phyloP scores from a whole-genome alignment of 2,888 invertebrate genomes.

The Chrysolina americana region DNA sequence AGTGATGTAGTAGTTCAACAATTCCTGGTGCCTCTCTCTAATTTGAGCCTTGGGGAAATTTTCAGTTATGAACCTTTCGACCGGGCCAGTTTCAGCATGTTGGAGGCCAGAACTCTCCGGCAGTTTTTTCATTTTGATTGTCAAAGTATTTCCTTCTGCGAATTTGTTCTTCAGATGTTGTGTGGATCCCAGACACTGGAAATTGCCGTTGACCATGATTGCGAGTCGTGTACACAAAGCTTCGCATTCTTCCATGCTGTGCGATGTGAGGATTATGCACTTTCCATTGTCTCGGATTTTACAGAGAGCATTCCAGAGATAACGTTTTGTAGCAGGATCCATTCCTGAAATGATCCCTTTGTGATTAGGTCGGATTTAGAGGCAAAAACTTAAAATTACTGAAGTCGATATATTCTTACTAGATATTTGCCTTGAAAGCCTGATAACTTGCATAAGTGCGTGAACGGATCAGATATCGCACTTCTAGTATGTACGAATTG shows the following conservation, averaged over 20 bases:
- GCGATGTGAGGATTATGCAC: constrained; percentile 86
- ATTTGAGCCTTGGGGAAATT: constrained; percentile 62
- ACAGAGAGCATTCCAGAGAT: constrained; percentile 84
- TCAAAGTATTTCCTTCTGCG: constrained; percentile 73
- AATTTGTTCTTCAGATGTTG: constrained; percentile 88
- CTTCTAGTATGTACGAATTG: no score
- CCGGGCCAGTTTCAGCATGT: constrained; percentile 47
- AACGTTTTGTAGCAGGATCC: constrained; percentile 85
- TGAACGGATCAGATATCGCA: no score
- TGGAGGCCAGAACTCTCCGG: constrained; percentile 37
- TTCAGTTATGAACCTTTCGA: constrained; percentile 60
- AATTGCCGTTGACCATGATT: constrained; percentile 89
- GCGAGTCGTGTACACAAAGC: constrained; percentile 86
- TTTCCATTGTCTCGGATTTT: constrained; percentile 80
- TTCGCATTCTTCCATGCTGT: constrained; percentile 92
- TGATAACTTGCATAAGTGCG: no score
- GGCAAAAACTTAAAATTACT: no score
- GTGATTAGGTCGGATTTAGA: no score
- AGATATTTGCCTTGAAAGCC: no score
- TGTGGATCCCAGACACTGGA: constrained; percentile 84
- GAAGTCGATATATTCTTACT: no score
- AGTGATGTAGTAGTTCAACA: constrained; percentile 80
- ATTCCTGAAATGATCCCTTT: constrained; percentile 73
- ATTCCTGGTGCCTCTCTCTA: constrained; percentile 81
- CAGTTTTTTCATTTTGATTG: constrained; percentile 67